Evolutionary conservation across 92 coral and sea anemone species (phyloP).

Genomic region (Porites evermanni): DNA sequence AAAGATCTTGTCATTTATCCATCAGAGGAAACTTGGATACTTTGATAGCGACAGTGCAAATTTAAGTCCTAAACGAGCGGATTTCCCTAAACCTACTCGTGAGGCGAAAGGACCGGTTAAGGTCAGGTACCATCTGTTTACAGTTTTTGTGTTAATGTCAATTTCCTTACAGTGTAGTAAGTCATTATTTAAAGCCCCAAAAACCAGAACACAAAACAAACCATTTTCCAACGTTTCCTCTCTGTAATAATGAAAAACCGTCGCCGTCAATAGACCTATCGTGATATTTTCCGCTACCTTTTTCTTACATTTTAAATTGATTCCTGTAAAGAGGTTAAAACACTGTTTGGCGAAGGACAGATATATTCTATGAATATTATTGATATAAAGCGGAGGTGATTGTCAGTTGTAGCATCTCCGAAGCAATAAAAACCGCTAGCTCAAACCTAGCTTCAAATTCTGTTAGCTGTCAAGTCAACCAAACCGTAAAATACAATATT

Average conservation of each 20-base stretch:
- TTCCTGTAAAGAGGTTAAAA: slow-evolving; percentile 6
- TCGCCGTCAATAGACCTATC: not conserved
- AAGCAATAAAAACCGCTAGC: not conserved
- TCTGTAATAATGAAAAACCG: not conserved
- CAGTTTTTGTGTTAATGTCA: not conserved
- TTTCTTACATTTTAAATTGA: not conserved
- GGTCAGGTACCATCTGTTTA: slow-evolving; percentile 21
- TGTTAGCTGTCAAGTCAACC: not conserved
- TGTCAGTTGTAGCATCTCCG: not conserved
- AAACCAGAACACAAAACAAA: not conserved
- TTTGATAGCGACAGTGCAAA: not conserved
- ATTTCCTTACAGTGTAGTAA: not conserved
- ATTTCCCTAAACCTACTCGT: no score
- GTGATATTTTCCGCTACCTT: not conserved
- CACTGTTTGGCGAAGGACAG: slow-evolving; percentile 6
- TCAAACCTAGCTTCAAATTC: not conserved
- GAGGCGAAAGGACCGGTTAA: not conserved
- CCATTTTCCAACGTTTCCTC: not conserved
- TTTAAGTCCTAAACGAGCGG: no score
- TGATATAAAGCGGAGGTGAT: not conserved
- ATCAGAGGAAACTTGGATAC: slow-evolving; percentile 7
- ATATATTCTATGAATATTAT: slow-evolving; percentile 11
- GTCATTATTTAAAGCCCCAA: not conserved
- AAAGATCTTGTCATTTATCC: slow-evolving; percentile 9
- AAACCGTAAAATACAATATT: not conserved